Conservation (phyloP, 2,888 invertebrate genomes). For the Calameuta pallipes region DNA sequence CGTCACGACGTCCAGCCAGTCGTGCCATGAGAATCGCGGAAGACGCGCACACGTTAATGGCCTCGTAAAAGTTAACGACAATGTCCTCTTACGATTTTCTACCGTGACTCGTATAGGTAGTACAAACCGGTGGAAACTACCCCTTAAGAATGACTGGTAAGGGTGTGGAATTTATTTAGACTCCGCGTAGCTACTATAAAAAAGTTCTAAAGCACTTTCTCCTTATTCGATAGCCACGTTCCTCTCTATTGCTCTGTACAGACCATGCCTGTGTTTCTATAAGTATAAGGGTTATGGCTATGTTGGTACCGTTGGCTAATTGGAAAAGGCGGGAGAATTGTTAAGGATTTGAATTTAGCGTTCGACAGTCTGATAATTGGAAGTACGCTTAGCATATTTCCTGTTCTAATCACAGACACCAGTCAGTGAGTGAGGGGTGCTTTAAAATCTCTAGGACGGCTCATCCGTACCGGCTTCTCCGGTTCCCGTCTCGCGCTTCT, state of each 20-base stretch:
- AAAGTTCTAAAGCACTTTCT: not conserved
- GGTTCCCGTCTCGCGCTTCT: slow-evolving; percentile 11
- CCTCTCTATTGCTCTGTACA: not conserved
- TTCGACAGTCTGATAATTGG: slow-evolving; percentile 47
- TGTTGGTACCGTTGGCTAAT: not conserved
- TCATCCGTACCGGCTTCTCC: slow-evolving; percentile 7
- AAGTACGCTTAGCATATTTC: slow-evolving; percentile 56
- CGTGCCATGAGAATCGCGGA: slow-evolving; percentile 50
- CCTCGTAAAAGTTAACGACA: slow-evolving; percentile 66
- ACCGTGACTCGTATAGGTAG: slow-evolving; percentile 21
- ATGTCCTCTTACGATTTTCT: slow-evolving; percentile 61
- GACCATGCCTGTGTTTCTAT: not conserved
- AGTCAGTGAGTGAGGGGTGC: slow-evolving; percentile 52
- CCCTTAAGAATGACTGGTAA: slow-evolving; percentile 56
- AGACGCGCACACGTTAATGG: slow-evolving; percentile 62
- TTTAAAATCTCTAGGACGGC: slow-evolving; percentile 49
- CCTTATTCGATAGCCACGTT: not conserved
- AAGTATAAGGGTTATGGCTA: not conserved
- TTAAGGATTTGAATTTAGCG: not conserved
- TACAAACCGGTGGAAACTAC: not conserved
- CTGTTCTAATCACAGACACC: slow-evolving; percentile 57
- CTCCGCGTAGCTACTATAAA: not conserved
- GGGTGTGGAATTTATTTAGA: slow-evolving; percentile 59
- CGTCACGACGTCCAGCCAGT: slow-evolving; percentile 59
- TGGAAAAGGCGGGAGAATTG: not conserved